phyloP scores from a whole-genome alignment of 2,888 invertebrate species.

The Hipparchia sbordonii region DNA sequence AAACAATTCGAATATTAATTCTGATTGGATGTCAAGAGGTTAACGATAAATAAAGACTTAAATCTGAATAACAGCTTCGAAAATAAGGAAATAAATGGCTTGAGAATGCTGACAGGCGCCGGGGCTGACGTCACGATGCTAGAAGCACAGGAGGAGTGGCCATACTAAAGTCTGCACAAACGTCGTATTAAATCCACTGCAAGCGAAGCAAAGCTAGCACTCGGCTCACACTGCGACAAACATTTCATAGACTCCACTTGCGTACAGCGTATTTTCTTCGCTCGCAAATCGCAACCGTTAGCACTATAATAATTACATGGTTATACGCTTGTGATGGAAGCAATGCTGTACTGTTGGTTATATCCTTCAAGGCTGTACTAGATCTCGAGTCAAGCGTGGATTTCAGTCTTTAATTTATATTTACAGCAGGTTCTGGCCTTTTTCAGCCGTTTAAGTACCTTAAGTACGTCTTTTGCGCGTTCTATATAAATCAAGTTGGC shows the following conservation, averaged over 20 bases:
- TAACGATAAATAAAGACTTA: slow-evolving; percentile 21
- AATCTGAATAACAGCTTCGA: slow-evolving; percentile 19
- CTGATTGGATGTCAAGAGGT: slow-evolving; percentile 23
- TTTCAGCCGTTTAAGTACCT: no score
- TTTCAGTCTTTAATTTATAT: no score
- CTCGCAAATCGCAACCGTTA: background rate
- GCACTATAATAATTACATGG: background rate
- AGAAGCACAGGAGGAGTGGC: slow-evolving; percentile 39
- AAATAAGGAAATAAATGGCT: slow-evolving; percentile 38
- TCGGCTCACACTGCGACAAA: no score
- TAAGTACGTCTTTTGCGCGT: no score
- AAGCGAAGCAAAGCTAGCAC: background rate
- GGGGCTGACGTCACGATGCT: slow-evolving; percentile 39
- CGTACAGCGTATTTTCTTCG: background rate
- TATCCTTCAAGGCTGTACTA: background rate
- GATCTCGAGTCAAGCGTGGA: no score
- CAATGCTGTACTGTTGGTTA: background rate
- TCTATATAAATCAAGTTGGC: no score
- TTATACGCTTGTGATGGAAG: background rate
- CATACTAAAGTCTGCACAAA: slow-evolving; percentile 33
- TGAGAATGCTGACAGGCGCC: slow-evolving; percentile 36
- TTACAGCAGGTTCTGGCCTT: no score
- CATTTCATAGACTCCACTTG: no score
- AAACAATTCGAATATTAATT: slow-evolving; percentile 19
- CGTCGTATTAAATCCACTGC: background rate